Percentiles rank a stretch among this genome's conserved stretches.
phyloP scores from a whole-genome alignment of 1,140 invertebrate species.

The Halyomorpha halys region DNA sequence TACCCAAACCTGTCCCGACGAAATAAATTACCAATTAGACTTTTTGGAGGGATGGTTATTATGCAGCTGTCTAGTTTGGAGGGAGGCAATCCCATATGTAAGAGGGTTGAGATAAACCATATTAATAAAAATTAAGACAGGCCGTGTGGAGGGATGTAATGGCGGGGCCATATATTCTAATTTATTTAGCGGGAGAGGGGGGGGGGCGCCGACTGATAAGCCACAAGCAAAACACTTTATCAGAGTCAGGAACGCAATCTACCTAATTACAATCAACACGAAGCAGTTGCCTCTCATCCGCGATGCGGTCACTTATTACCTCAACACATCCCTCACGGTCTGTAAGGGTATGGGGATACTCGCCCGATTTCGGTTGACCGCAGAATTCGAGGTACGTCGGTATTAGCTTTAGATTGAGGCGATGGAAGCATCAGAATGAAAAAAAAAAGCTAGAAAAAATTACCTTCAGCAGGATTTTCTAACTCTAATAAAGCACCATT shows the following conservation, averaged over 20 bases:
- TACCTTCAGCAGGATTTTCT: too few relatives aligned
- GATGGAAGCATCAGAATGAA: too few relatives aligned
- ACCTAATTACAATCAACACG: slow-evolving; percentile 30
- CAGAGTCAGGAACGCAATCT: slow-evolving; percentile 29
- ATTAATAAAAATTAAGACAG: slow-evolving; percentile 18
- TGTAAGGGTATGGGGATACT: too few relatives aligned
- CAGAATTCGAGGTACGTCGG: too few relatives aligned
- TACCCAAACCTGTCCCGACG: background rate
- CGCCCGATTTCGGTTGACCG: too few relatives aligned
- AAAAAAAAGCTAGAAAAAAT: too few relatives aligned
- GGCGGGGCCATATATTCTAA: slow-evolving; percentile 25
- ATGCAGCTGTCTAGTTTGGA: background rate
- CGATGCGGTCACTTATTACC: too few relatives aligned
- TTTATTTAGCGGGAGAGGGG: slow-evolving; percentile 24
- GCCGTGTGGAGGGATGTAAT: slow-evolving; percentile 14
- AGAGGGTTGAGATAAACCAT: slow-evolving; percentile 2
- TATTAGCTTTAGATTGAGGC: too few relatives aligned
- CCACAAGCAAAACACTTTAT: slow-evolving; percentile 29
- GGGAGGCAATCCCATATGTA: slow-evolving; percentile 14
- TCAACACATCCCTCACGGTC: too few relatives aligned
- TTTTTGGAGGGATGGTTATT: background rate
- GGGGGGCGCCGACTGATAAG: slow-evolving; percentile 25
- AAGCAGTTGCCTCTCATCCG: slow-evolving; percentile 17
- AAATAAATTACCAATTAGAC: background rate
- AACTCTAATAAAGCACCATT: too few relatives aligned